These are phyloP conservation scores for Drosophila mimetica DNA, from an alignment of 2,888 invertebrate species.

Conservation along the genomic window DNA sequence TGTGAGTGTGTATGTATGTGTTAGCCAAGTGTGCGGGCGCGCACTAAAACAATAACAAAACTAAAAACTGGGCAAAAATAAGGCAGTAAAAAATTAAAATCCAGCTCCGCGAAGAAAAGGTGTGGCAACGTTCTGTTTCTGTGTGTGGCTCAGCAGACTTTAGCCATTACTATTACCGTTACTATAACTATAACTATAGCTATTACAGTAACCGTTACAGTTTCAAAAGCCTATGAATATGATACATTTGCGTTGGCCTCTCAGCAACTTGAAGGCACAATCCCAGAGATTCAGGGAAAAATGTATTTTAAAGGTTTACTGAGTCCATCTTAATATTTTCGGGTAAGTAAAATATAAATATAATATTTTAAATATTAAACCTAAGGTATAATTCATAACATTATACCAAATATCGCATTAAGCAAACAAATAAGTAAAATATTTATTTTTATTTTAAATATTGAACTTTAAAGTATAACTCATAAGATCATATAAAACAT, in stretches of 20 bases:
- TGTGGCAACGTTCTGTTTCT: conserved; percentile 44
- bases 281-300: conserved; percentile 5
- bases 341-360: too few species aligned
- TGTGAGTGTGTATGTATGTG: conserved; percentile 27
- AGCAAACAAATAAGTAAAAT: too few species aligned
- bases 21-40: conserved; percentile 69
- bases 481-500: too few species aligned
- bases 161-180: conserved; percentile 36
- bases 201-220: conserved; percentile 67
- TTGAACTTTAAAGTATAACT: too few species aligned
- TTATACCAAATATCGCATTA: too few species aligned
- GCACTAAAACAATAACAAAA: conserved; percentile 58
- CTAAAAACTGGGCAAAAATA: conserved; percentile 33
- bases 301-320: too few species aligned
- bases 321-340: not conserved
- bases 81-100: conserved; percentile 63
- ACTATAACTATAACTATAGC: conserved; percentile 50
- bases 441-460: too few species aligned
- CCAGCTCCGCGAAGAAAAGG: conserved; percentile 52
- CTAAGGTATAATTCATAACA: too few species aligned
- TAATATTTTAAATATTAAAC: too few species aligned
- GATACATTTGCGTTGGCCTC: conserved; percentile 51
- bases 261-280: conserved; percentile 58
- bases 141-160: conserved; percentile 17
- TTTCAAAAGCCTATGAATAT: conserved; percentile 54